phyloP scores from a whole-genome alignment of 2,888 invertebrate genomes.

The Caenorhabditis imperialis region DNA sequence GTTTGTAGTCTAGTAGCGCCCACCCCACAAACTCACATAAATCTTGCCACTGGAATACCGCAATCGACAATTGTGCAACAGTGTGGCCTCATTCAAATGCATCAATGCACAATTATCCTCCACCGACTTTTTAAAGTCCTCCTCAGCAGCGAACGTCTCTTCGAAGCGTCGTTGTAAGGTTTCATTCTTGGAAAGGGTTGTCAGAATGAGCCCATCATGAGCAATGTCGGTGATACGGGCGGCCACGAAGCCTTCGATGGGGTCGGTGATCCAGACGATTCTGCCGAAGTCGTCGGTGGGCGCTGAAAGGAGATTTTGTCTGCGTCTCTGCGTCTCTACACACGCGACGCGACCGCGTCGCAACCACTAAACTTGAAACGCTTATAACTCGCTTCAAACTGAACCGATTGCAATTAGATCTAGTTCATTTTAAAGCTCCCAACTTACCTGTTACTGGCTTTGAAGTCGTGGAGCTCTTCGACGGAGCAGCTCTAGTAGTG shows the following conservation, averaged over 20 bases:
- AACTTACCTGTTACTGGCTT: no score
- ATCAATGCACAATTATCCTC: constrained; percentile 98
- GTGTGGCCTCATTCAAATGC: constrained; percentile 96
- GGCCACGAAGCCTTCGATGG: constrained; percentile 85
- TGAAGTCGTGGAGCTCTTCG: no score
- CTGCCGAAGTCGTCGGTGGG: constrained; percentile 73
- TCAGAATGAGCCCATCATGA: constrained; percentile 15
- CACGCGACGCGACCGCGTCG: no score
- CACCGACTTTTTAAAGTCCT: constrained; percentile 87
- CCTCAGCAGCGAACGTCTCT: background rate
- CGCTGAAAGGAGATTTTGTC: no score
- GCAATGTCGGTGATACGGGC: constrained; percentile 32
- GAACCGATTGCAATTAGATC: no score
- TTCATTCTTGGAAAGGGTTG: background rate
- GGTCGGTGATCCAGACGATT: constrained; percentile 94
- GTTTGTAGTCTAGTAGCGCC: no score
- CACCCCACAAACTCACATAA: constrained; percentile 86
- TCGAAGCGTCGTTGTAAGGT: background rate
- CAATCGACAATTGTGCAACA: constrained; percentile 90
- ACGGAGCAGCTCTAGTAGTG: no score
- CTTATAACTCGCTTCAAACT: no score
- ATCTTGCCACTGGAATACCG: constrained; percentile 94
- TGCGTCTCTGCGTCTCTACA: no score
- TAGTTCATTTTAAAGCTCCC: no score
- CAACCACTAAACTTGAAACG: no score